Evolutionary conservation across 2,113 vertebrate genomes (phyloP), one percentile per base, ranked within the genome.

Genomic region (Planiliza haematocheilus): DNA sequence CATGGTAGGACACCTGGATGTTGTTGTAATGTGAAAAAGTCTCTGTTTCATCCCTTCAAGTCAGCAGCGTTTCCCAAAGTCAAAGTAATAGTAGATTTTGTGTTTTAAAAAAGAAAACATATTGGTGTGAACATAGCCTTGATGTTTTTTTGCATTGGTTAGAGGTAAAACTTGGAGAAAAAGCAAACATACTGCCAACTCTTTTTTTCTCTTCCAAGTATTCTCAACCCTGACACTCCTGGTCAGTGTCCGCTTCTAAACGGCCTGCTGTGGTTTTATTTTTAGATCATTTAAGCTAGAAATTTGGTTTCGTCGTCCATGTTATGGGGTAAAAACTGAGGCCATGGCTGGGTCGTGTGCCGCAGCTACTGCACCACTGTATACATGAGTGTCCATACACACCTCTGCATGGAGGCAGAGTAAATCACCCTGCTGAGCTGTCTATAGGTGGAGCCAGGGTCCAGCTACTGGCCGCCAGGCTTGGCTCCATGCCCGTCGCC

Each of bases 391-490:
- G 65, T 79, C 65, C 20, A 50, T 61, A 50, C 83, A 77, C 82
- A 75, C 76, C 63, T 70, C 70, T 8, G 74, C 79, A 12, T 39
- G 59, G 48, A 70, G 63, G 57, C 64, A 10, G 71, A 75, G 82
- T 85, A 74, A 82, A 84, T 75, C 79, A 68, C 65, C 73, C 60
- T 20, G 53, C 60, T 20, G 82, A 69, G 86, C 83, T 57, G 82
- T 87, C 82, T 78, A 56, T 86, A 82, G 85, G 85, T 56, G 80
- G 83, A 85, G 87, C 72, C 88, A 64, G 77, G 79, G 68, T 77
- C 66, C 72, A 14, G 83, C 77, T 8, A 16, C 81, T 76, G 69
- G 82, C 77, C 52, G 63, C 74, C 74, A 65, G 58, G 75, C 74
- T 84, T 86, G 90, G 89, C 91, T 37, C 63, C 12, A 0, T 20